Evolutionary conservation across 1,140 invertebrate genomes (phyloP).

Genomic region (Fopius arisanus): DNA sequence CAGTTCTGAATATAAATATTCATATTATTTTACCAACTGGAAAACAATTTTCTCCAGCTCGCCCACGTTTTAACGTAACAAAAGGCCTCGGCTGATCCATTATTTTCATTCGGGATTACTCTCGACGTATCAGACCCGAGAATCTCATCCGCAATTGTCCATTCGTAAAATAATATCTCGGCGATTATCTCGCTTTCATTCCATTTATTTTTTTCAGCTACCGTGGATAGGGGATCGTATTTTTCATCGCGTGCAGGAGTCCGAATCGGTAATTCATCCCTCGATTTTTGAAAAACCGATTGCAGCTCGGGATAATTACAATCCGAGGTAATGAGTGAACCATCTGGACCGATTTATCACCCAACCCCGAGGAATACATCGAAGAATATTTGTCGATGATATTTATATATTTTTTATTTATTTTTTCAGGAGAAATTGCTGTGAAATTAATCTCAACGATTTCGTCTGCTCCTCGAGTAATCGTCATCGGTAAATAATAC

Average conservation of each 20-base stretch:
- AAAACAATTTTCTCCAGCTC: too few species aligned
- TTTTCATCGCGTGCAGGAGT: background rate
- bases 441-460: too few species aligned
- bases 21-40: background rate
- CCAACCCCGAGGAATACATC: too few species aligned
- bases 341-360: too few species aligned
- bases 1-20: too few species aligned
- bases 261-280: background rate
- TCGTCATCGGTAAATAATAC: background rate
- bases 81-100: background rate
- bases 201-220: background rate
- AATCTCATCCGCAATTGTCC: background rate
- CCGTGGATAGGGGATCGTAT: background rate
- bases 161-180: conserved; percentile 6
- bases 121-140: background rate
- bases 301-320: background rate
- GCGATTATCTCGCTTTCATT: conserved; percentile 1
- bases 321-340: background rate
- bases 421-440: too few species aligned
- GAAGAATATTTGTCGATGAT: too few species aligned
- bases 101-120: background rate
- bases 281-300: background rate
- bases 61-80: too few species aligned
- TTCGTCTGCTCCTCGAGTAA: too few species aligned
- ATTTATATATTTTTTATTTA: too few species aligned